Base-by-base conservation (phyloP, 2,797 vertebrate genomes). In the Helicolenus hilgendorfi region DNA sequence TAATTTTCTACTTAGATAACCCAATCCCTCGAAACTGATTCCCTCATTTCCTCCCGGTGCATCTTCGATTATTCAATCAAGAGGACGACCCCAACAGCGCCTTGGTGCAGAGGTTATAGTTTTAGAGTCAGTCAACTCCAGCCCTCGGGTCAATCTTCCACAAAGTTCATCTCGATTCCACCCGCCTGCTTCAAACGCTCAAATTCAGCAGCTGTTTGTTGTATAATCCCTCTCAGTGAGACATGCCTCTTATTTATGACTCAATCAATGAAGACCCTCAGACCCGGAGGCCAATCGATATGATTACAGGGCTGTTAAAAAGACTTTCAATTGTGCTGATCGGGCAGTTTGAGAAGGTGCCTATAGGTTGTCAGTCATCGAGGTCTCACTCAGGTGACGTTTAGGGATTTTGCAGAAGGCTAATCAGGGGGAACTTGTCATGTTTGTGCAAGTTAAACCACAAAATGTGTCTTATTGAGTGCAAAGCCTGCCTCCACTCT, bases 1-100 rank as follows among this genome's bases (percentile, higher is more conserved):
- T 96, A 96, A 97, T 97, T 96, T 97, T 97, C 96, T 96, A 94
- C 96, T 94, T 92, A 96, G 94, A 97, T 96, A 96, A 95, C 88
- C 94, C 94, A 95, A 95, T 97, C 92, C 86, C 85, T 92, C 64
- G 77, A 88, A 94, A 96, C 95, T 84, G 94, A 97, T 95, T 97
- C 95, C 89, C 89, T 94, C 93, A 97, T 97, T 97, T 97, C 96
- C 96, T 96, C 89, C 69, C 9, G 72, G 95, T 85, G 79, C 88
- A 77, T 94, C 88, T 96, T 97, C 87, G 93, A 97, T 97, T 97
- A 93, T 96, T 95, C 90, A 96, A 93, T 96, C 94, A 95, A 64
- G 78, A 41, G 86, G 78, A n/a, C 27, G 78, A 94, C 93, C 89
- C 86, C 81, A 45, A 76, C 82, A 73, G 41, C 76, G 63, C 75